Base-by-base conservation (phyloP, 2,888 invertebrate genomes). In the Drosophila rellima region DNA sequence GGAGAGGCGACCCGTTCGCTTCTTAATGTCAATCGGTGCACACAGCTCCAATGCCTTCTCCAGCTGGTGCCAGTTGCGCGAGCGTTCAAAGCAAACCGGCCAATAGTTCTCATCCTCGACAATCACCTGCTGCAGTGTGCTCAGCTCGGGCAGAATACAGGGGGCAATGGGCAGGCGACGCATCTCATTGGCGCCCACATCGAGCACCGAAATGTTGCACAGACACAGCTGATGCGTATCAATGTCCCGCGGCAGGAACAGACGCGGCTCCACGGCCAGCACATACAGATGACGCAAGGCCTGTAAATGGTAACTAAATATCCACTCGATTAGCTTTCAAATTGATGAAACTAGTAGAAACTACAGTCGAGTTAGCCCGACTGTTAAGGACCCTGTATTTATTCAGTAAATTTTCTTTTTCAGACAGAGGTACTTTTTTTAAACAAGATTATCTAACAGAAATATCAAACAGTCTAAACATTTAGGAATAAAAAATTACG, bases 221-320 rank as follows among this genome's bases (percentile, higher is more conserved):
- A 97, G 97, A 89, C 98, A 97, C 37, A 96, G 94, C 78, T 95
- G 95, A 23, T 96, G 95, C 1, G 95, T 96, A 89, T 95, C 95
- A 11, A 98, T 95, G 90, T 98, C 98, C 29, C 96, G 94, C 0
- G 99, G 98, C 57, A 98, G 93, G 55, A 99, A 93, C 11, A 99
- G 93, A 11, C 99, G 94, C 0, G 98, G 97, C 90, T 99, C 98
- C 0, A 96, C 96, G 0, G 99, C 99, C 74, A 99, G 92, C 0
- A 98, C 98, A 92, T 99, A 99, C 20, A 99, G 94, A 92, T 99
- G 99, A 1, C 99, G 94, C 89, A 99, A 96, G 0, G 99, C 99
- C 94, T 99, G 99, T 61, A 99, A 93, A 92, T 99, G 99, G 91
- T 98, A 98, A 78, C 98, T 98, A 90, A 11, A 5, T 13, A 42